Base-by-base conservation (phyloP, 1,140 invertebrate species). In the Polyergus mexicanus region DNA sequence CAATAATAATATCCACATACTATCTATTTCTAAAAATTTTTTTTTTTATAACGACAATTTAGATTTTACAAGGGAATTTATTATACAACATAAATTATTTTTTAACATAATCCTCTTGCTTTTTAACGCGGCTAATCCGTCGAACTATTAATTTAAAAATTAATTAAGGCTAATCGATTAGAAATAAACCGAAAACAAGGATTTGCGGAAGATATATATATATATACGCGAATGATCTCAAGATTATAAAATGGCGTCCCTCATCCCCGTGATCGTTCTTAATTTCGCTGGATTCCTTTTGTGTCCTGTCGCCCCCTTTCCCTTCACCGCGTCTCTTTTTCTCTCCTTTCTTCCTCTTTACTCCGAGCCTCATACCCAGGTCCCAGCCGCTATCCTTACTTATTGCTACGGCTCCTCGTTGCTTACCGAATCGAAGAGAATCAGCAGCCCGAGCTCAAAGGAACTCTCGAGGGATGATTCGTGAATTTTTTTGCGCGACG, bases 161-260 rank as follows among this genome's bases (percentile, higher is more conserved):
- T 58, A 75, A 38, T 38, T 38, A 84, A 76, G 41, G 1, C 25
- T 11, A 76, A 47, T 16, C 22, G 19, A 19, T 63, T 11, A n/a
- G 16, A 51, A 63, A 13, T 38, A 38, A 75, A 84, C 13, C 41
- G 28, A 75, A 28, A 76, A 38, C 56, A 47, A 78, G 44, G 28
- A 68, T 4, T 47, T 8, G 81, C 63, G 84, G 86, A 84, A 69
- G 80, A 88, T 51, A 90, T 91, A 86, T 44, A 44, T 41, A 41
- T 41, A 41, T 41, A 7, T 89, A 83, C 80, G 72, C 88, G 88
- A 89, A 86, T 89, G 88, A 90, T 90, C 88, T 51, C 85, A 89
- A 91, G 85, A 91, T 92, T 92, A 92, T 92, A 92, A 92, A 91
- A 92, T 92, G 91, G 91, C 88, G 86, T 84, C 78, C 58, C 89